Evolutionary conservation across 2,888 invertebrate genomes (phyloP).

Genomic region (Archips xylosteana): DNA sequence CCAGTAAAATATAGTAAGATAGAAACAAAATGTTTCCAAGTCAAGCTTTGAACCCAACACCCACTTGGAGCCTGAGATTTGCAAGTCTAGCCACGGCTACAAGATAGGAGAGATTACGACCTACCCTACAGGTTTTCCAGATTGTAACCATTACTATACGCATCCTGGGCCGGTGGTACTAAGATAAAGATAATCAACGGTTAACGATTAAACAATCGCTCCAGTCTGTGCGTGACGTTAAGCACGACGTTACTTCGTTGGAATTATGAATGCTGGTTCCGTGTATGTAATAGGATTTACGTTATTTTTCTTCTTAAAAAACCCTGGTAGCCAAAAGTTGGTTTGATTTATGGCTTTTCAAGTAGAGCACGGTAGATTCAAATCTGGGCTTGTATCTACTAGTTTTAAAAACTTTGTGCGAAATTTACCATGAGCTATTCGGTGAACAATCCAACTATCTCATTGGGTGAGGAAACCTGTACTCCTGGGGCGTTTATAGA

Average conservation of each 20-base stretch:
- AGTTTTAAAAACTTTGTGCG: too few species aligned
- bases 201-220: not conserved
- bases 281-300: too few species aligned
- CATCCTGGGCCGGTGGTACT: conserved; percentile 33
- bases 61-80: conserved; percentile 19
- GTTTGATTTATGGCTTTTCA: too few species aligned
- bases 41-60: conserved; percentile 28
- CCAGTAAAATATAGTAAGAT: not conserved
- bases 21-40: conserved; percentile 22
- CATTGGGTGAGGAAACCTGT: too few species aligned
- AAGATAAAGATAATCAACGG: conserved; percentile 20
- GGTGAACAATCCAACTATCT: too few species aligned
- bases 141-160: conserved; percentile 39
- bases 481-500: too few species aligned
- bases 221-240: not conserved
- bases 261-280: too few species aligned
- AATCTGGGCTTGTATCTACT: too few species aligned
- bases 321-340: too few species aligned
- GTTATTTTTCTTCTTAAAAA: too few species aligned
- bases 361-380: too few species aligned
- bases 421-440: too few species aligned
- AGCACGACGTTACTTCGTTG: not conserved
- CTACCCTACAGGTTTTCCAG: conserved; percentile 42
- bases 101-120: conserved; percentile 41
- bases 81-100: conserved; percentile 5